These are phyloP conservation scores for Caenorhabditis tropicalis DNA, from an alignment of 1,140 invertebrate species.

Conservation along the genomic window DNA sequence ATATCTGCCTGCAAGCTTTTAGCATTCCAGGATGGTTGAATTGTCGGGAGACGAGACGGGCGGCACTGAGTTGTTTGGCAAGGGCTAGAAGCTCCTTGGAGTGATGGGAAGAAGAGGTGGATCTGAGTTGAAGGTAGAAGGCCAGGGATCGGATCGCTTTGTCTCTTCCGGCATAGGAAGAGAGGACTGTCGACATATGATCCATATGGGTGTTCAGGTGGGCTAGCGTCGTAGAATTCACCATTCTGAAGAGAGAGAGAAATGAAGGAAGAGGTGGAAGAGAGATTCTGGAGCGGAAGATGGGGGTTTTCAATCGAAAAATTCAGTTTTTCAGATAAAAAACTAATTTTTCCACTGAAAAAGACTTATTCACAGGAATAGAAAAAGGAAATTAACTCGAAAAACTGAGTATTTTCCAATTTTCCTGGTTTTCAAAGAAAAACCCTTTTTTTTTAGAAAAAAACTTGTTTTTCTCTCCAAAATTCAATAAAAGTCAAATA, in stretches of 20 bases:
- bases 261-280: too few relatives aligned
- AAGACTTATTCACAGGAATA: too few relatives aligned
- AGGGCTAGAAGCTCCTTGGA: constrained; percentile 50
- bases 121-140: constrained; percentile 48
- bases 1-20: constrained; percentile 43
- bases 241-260: background rate
- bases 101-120: background rate
- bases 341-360: too few relatives aligned
- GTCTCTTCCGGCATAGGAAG: constrained; percentile 58
- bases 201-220: constrained; percentile 36
- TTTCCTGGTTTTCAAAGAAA: background rate
- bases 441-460: too few relatives aligned
- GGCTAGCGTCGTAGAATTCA: background rate
- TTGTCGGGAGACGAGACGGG: constrained; percentile 59
- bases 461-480: too few relatives aligned
- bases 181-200: constrained; percentile 18
- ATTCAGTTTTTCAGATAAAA: background rate
- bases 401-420: background rate
- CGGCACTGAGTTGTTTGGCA: constrained; percentile 58
- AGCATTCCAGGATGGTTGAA: constrained; percentile 61
- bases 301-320: background rate
- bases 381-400: background rate
- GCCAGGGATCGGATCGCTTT: constrained; percentile 59
- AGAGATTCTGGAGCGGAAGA: too few relatives aligned
- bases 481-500: background rate